phyloP scores from a whole-genome alignment of 2,888 invertebrate species.

The Limenitis camilla region DNA sequence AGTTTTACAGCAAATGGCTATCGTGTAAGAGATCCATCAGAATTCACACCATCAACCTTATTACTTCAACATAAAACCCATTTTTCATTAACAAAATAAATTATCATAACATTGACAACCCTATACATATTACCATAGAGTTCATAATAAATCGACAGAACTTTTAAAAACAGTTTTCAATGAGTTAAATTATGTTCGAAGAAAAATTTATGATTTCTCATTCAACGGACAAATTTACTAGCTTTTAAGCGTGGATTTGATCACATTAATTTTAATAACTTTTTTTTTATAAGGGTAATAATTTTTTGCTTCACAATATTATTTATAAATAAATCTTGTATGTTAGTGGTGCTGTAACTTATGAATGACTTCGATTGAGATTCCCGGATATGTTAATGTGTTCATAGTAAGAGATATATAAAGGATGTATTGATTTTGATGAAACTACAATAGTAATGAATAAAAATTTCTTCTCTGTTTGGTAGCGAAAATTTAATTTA shows the following conservation, averaged over 20 bases:
- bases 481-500: too few relatives aligned
- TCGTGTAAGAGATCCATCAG: constrained; percentile 24
- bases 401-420: too few relatives aligned
- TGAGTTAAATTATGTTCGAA: constrained; percentile 7
- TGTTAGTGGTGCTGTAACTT: too few relatives aligned
- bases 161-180: constrained; percentile 8
- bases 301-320: too few relatives aligned
- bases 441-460: too few relatives aligned
- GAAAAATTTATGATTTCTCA: constrained; percentile 13
- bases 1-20: constrained; percentile 30
- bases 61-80: neutral
- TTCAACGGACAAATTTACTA: constrained; percentile 8
- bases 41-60: constrained; percentile 6
- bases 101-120: neutral
- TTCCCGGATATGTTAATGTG: too few relatives aligned
- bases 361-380: too few relatives aligned
- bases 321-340: too few relatives aligned
- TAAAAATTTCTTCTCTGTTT: too few relatives aligned
- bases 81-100: constrained; percentile 2
- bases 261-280: constrained; percentile 5
- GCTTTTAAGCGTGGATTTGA: constrained; percentile 3
- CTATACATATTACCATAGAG: neutral
- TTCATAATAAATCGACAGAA: neutral
- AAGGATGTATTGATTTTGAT: too few relatives aligned
- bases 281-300: neutral